These are phyloP conservation scores for Manis crassicaudata DNA, from an alignment of 2,797 vertebrate genomes.

Conservation along the genomic window DNA sequence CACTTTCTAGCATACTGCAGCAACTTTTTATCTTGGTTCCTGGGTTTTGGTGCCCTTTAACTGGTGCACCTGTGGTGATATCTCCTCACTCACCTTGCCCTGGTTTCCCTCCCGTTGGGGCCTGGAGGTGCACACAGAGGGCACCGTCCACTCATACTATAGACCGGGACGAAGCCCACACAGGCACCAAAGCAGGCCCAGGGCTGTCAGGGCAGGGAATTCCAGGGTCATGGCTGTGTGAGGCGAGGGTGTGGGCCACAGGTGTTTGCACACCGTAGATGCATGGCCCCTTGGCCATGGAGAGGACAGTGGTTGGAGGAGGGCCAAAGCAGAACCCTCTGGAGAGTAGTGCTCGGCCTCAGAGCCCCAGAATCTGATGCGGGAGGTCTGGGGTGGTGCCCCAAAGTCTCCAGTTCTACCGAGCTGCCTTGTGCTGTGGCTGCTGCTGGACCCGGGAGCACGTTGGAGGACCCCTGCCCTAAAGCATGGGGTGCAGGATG, in stretches of 20 bases:
- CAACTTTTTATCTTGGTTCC: background rate
- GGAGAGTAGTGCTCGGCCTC: background rate
- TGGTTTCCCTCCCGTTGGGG: background rate
- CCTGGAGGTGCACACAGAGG: accelerated
- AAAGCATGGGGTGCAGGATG: accelerated
- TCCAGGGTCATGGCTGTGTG: background rate
- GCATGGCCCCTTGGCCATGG: background rate
- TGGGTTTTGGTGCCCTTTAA: background rate
- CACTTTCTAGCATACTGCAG: background rate
- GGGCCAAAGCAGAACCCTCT: no score
- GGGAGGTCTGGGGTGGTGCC: background rate
- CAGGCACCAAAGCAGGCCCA: accelerated
- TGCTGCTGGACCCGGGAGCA: background rate
- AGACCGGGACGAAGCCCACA: background rate
- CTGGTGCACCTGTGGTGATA: accelerated
- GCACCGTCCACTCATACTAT: no score
- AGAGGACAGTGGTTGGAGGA: background rate
- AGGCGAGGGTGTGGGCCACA: accelerated
- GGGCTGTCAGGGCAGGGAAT: background rate
- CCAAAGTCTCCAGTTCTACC: accelerated
- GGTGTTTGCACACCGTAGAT: accelerated
- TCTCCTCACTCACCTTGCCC: background rate
- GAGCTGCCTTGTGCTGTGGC: background rate
- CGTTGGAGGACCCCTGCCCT: background rate
- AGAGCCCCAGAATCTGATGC: background rate